phyloP scores from a whole-genome alignment of 2,888 invertebrate genomes.

The Phyllotreta cruciferae region DNA sequence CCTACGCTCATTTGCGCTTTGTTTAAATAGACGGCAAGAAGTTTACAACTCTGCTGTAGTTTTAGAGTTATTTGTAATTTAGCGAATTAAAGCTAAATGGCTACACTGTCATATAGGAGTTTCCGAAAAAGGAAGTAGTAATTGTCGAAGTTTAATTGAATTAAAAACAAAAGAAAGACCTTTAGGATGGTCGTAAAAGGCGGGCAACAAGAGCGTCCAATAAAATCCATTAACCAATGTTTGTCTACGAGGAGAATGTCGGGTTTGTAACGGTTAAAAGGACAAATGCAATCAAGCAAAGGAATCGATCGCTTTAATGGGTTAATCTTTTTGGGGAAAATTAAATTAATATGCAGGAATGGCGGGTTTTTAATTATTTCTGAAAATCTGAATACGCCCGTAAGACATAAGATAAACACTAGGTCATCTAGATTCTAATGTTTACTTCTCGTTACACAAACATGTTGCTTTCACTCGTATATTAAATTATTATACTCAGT shows the following conservation, averaged over 20 bases:
- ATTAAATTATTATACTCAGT: conserved; percentile 5
- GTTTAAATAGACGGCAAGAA: conserved; percentile 13
- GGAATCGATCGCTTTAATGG: neutral
- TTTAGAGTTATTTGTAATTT: neutral
- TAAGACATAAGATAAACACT: neutral
- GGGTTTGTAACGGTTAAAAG: conserved; percentile 3
- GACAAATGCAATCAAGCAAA: conserved; percentile 4
- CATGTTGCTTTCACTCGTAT: conserved; percentile 9
- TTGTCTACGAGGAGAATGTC: neutral
- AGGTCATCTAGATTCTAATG: conserved; percentile 9
- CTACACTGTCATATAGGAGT: conserved; percentile 8
- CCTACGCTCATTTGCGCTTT: neutral
- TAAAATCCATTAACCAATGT: conserved; percentile 11
- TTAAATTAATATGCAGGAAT: neutral
- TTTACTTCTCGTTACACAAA: neutral
- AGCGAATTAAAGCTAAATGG: conserved; percentile 11
- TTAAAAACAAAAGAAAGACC: conserved; percentile 16
- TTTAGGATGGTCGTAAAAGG: conserved; percentile 16
- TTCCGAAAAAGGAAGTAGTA: conserved; percentile 10
- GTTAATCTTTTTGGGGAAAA: neutral
- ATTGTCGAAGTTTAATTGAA: conserved; percentile 20
- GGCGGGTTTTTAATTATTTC: no score
- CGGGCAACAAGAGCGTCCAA: neutral
- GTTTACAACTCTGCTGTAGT: conserved; percentile 1
- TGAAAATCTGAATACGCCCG: no score